These are phyloP conservation scores for Oreotrochilus melanogaster DNA, from an alignment of 2,113 vertebrate genomes.

Conservation along the genomic window DNA sequence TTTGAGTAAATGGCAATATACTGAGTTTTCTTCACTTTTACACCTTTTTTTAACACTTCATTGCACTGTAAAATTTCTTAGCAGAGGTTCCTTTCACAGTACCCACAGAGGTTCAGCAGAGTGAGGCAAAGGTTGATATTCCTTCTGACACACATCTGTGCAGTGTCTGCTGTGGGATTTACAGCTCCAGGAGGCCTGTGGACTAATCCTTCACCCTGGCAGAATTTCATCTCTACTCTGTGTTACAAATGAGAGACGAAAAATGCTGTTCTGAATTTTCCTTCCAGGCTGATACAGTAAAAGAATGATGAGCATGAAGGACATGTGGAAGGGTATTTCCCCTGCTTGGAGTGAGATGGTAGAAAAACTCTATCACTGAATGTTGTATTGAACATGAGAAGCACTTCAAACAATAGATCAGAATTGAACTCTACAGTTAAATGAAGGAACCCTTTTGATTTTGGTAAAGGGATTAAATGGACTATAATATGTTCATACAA, in stretches of 20 bases:
- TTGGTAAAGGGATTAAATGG: background rate
- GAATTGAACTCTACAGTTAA: background rate
- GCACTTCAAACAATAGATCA: background rate
- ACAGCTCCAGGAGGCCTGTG: background rate
- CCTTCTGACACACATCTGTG: background rate
- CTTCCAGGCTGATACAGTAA: background rate
- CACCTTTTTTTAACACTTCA: background rate
- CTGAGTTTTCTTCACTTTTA: background rate
- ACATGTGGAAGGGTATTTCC: background rate
- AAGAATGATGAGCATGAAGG: background rate
- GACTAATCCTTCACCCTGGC: background rate
- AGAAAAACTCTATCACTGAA: background rate
- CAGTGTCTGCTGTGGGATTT: conserved; percentile 8
- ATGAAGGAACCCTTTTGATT: background rate
- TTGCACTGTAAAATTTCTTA: background rate
- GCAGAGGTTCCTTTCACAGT: background rate
- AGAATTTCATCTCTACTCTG: background rate
- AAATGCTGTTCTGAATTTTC: background rate
- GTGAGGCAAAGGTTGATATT: conserved; percentile 13
- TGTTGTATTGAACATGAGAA: background rate
- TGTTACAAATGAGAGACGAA: background rate
- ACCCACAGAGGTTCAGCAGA: background rate
- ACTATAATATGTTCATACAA: background rate
- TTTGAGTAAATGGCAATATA: background rate
- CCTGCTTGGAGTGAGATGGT: background rate